These are phyloP conservation scores for Nudaria mundana DNA, from an alignment of 2,888 invertebrate genomes.

Conservation along the genomic window DNA sequence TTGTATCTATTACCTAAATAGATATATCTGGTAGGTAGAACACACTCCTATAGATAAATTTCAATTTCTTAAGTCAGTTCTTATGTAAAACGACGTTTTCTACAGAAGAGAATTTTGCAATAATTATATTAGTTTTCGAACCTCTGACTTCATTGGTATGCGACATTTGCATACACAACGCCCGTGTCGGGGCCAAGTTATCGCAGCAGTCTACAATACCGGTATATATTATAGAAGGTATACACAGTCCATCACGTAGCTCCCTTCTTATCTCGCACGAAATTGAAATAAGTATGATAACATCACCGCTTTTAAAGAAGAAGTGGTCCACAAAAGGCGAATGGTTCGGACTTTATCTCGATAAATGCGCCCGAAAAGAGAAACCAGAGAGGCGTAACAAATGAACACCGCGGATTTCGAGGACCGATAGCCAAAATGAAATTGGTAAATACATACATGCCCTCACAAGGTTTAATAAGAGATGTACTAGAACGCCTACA, in stretches of 20 bases:
- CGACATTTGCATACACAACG: conserved; percentile 65
- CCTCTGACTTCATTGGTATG: conserved; percentile 74
- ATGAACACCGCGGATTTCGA: conserved; percentile 46
- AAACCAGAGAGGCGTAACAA: conserved; percentile 53
- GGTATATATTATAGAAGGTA: background rate
- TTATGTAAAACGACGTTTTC: conserved; percentile 64
- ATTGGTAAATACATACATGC: conserved; percentile 20
- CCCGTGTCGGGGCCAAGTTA: conserved; percentile 39
- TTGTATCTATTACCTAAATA: no score
- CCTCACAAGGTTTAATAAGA: background rate
- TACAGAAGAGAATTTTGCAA: conserved; percentile 66
- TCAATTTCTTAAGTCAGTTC: conserved; percentile 41
- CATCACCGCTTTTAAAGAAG: conserved; percentile 54
- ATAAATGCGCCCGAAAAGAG: conserved; percentile 63
- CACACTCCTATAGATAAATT: conserved; percentile 14
- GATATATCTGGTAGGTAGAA: no score
- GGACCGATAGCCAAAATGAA: conserved; percentile 50
- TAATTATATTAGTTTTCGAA: conserved; percentile 63
- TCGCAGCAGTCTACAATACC: conserved; percentile 29
- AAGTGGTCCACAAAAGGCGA: conserved; percentile 56
- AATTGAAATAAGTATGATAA: conserved; percentile 66
- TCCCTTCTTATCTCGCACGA: conserved; percentile 53
- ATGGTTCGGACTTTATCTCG: conserved; percentile 63
- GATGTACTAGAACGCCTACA: background rate
- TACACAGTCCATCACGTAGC: conserved; percentile 33